phyloP scores from a whole-genome alignment of 1,140 invertebrate species.

The Cephus cinctus region DNA sequence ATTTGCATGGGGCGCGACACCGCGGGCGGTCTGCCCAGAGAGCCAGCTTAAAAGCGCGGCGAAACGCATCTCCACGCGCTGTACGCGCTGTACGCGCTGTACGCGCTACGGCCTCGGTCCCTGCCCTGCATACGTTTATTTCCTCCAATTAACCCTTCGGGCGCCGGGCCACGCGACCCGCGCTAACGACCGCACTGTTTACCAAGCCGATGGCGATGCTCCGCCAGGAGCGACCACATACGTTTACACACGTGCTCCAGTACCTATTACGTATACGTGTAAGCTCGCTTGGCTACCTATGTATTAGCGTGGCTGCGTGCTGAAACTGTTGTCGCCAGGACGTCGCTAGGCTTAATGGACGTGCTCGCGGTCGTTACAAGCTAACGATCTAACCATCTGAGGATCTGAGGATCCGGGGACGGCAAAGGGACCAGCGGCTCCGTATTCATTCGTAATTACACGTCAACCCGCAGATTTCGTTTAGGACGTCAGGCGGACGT shows the following conservation, averaged over 20 bases:
- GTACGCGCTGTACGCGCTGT: slow-evolving; percentile 8
- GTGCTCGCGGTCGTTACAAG: background rate
- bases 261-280: slow-evolving; percentile 7
- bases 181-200: slow-evolving; percentile 54
- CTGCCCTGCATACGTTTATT: slow-evolving; percentile 49
- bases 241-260: slow-evolving; percentile 8
- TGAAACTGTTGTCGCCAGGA: background rate
- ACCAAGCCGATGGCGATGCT: slow-evolving; percentile 30
- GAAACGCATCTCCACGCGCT: slow-evolving; percentile 7
- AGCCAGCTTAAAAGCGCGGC: background rate
- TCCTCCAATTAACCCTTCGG: slow-evolving; percentile 55
- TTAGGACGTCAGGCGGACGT: too few relatives aligned
- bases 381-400: slow-evolving; percentile 5
- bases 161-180: slow-evolving; percentile 48
- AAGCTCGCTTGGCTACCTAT: slow-evolving; percentile 4
- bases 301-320: background rate
- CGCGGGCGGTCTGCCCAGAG: slow-evolving; percentile 32
- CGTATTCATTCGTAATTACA: too few relatives aligned
- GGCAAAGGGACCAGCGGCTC: too few relatives aligned
- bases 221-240: slow-evolving; percentile 28
- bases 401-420: too few relatives aligned
- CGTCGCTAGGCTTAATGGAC: background rate
- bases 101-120: slow-evolving; percentile 17
- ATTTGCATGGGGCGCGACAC: slow-evolving; percentile 38
- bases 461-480: too few relatives aligned